phyloP scores from a whole-genome alignment of 2,113 vertebrate genomes.

The Agapornis roseicollis region DNA sequence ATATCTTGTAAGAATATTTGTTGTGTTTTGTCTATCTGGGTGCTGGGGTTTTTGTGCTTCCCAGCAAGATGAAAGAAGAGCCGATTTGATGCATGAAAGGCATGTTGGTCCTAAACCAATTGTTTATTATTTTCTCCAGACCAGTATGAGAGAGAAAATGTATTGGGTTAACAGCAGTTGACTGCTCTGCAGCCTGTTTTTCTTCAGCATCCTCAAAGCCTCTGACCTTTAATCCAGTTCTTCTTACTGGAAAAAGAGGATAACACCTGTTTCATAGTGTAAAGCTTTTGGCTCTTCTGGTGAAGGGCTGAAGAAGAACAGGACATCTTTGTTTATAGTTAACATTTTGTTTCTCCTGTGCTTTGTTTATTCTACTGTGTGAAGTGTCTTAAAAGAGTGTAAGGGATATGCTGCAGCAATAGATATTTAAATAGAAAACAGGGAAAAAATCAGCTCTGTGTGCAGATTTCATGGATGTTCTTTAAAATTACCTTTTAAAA shows the following conservation, averaged over 20 bases:
- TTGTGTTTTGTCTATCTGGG: neutral
- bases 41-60: neutral
- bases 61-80: constrained; percentile 30
- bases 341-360: neutral
- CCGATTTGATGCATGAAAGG: neutral
- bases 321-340: neutral
- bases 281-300: neutral
- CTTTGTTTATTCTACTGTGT: neutral
- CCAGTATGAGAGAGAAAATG: neutral
- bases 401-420: neutral
- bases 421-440: neutral
- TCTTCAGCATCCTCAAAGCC: neutral
- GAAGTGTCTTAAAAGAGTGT: neutral
- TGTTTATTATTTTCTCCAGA: constrained; percentile 52
- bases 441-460: neutral
- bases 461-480: neutral
- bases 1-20: constrained; percentile 5
- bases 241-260: neutral
- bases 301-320: neutral
- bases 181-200: neutral
- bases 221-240: constrained; percentile 9
- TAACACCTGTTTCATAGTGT: neutral
- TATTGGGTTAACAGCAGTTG: neutral
- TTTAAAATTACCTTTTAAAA: neutral
- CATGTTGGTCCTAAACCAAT: constrained; percentile 8